Evolutionary conservation across 2,113 vertebrate genomes (phyloP).

Genomic region (Oreochromis tanganicae): DNA sequence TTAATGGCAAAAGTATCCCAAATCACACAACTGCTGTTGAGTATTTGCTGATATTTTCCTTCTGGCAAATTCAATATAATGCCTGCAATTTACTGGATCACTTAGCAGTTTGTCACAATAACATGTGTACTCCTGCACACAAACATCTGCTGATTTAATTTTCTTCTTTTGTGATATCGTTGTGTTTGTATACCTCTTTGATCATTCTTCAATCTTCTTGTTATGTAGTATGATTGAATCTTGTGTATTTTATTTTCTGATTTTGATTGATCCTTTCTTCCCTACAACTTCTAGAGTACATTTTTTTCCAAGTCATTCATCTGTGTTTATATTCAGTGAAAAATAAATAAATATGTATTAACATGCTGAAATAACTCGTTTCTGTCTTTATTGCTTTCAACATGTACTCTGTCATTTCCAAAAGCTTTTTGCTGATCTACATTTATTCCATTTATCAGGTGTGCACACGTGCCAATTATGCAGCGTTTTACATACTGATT

Average conservation of each 20-base stretch:
- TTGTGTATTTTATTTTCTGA: neutral
- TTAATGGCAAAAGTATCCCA: neutral
- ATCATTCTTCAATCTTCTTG: neutral
- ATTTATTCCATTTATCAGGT: neutral
- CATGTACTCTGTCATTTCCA: neutral
- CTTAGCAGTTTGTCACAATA: neutral
- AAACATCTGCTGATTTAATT: constrained; percentile 10
- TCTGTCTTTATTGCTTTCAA: neutral
- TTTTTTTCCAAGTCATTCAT: neutral
- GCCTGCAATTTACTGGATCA: neutral
- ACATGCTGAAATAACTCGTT: neutral
- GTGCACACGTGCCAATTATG: neutral
- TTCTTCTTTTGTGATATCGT: neutral
- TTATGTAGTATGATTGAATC: neutral
- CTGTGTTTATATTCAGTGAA: neutral
- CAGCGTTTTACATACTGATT: neutral
- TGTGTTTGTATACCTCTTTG: neutral
- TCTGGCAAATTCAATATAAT: neutral
- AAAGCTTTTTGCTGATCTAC: neutral
- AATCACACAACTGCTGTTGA: neutral
- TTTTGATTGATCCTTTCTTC: neutral
- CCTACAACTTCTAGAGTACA: neutral
- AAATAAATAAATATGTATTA: neutral
- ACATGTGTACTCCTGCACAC: neutral
- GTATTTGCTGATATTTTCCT: neutral